phyloP scores from a whole-genome alignment of 37 sponge, comb jelly and placozoan species.

The Hormiphora californensis region DNA sequence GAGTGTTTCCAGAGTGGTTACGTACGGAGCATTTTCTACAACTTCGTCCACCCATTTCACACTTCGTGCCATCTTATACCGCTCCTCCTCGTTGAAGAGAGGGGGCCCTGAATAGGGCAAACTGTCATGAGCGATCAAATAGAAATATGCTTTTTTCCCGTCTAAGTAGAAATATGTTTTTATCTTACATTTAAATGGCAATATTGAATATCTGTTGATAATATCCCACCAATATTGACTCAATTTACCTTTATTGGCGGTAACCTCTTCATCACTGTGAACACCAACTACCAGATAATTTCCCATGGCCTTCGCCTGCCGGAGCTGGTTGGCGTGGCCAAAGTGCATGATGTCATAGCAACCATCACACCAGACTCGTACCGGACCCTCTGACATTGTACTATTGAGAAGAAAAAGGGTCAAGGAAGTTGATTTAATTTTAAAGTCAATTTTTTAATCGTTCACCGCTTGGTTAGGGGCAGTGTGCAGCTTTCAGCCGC shows the following conservation, averaged over 20 bases:
- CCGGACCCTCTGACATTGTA: no score
- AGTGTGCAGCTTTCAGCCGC: no score
- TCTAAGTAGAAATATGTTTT: no score
- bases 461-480: no score
- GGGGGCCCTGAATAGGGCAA: slow-evolving; percentile 76
- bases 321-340: slow-evolving; percentile 91
- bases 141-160: no score
- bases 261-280: slow-evolving; percentile 71
- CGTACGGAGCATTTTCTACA: slow-evolving; percentile 80
- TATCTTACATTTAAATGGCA: no score
- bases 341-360: slow-evolving; percentile 92
- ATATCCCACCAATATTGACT: no score
- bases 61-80: slow-evolving; percentile 83
- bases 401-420: no score
- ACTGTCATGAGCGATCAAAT: no score
- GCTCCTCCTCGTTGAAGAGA: slow-evolving; percentile 81
- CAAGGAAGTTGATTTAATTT: no score
- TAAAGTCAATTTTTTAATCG: no score
- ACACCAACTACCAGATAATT: slow-evolving; percentile 82
- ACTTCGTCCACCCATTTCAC: slow-evolving; percentile 98
- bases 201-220: no score
- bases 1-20: slow-evolving; percentile 65
- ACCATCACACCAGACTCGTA: slow-evolving; percentile 86
- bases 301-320: slow-evolving; percentile 93
- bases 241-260: slow-evolving; percentile 28